Base-by-base conservation (phyloP, 35 echinoderm and acorn worm species). In the Strongylocentrotus purpuratus region DNA sequence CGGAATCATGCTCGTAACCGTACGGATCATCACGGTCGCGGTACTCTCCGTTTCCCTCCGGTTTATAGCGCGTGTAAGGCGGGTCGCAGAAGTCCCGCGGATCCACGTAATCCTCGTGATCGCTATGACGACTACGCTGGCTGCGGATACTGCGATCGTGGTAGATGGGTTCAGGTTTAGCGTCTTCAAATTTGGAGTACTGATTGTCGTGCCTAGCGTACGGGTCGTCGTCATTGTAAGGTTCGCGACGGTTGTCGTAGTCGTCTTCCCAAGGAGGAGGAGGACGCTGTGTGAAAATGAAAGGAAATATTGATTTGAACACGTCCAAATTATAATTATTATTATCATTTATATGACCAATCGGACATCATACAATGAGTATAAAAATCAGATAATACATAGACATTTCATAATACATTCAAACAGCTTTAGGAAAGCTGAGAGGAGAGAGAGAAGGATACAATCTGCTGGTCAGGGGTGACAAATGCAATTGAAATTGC, bases 151-250 rank as follows among this genome's bases (percentile, higher is more conserved):
- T 47, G 22, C 94, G 25, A 47, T 52, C 78, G 11, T 88, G 86
- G 65, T 91, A 52, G 61, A 96, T 94, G 45, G 95, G 92, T 52
- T 96, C 95, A 5, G 61, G 85, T 31, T 94, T 48, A 46, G 92
- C 95, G 8, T 47, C 32, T 10, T 96, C 47, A 41, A 59, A 86
- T 33, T 93, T 93, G 46, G 91, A 93, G 48, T 50, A 93, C 7
- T 58, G 18, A 22, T 86, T 47, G 15, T 94, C 91, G 12, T 61
- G 85, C 8, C 55, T 9, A 88, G 61, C 71, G 91, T 93, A 93
- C 46, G 47, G 91, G 45, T 93, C 91, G 48, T 93, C 46, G 15
- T 93, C 46, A 45, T 58, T 12, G 91, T 50, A 78, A 78, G 65
- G 65, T 0, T 28, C 65, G 4, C 65, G 65, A 2, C 65, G 65